Evolutionary conservation across 2,888 invertebrate genomes (phyloP).

Genomic region (Gymnoscelis rufifasciata): DNA sequence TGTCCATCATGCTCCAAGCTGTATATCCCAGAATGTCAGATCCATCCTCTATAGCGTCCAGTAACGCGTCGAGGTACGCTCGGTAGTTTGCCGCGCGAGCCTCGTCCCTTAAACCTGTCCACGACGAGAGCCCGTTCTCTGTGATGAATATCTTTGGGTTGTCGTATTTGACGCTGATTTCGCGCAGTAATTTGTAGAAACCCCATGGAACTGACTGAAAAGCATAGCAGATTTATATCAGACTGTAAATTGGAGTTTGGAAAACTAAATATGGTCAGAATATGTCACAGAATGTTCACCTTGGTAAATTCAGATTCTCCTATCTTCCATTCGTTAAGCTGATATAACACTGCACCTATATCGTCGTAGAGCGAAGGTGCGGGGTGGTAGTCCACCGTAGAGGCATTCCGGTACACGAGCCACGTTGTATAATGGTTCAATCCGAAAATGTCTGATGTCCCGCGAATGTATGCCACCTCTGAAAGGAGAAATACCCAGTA

Average conservation of each 20-base stretch:
- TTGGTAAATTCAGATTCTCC: conserved; percentile 27
- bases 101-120: conserved; percentile 51
- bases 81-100: conserved; percentile 56
- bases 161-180: conserved; percentile 63
- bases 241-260: no score
- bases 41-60: conserved; percentile 64
- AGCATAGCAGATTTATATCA: not conserved
- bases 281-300: no score
- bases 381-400: conserved; percentile 26
- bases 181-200: conserved; percentile 72
- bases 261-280: no score
- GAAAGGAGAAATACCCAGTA: no score
- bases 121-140: conserved; percentile 72
- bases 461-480: conserved; percentile 50
- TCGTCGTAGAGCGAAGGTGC: conserved; percentile 38
- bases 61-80: conserved; percentile 53
- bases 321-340: conserved; percentile 31
- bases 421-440: conserved; percentile 82
- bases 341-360: conserved; percentile 25
- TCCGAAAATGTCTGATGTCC: conserved; percentile 53
- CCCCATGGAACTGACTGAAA: conserved; percentile 67
- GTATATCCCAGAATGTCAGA: conserved; percentile 71
- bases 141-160: conserved; percentile 76
- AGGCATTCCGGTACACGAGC: conserved; percentile 41
- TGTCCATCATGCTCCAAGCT: conserved; percentile 81